Evolutionary conservation across 2,888 invertebrate species (phyloP), one percentile per base, ranked within the genome.

Genomic region (Venusia cambrica): DNA sequence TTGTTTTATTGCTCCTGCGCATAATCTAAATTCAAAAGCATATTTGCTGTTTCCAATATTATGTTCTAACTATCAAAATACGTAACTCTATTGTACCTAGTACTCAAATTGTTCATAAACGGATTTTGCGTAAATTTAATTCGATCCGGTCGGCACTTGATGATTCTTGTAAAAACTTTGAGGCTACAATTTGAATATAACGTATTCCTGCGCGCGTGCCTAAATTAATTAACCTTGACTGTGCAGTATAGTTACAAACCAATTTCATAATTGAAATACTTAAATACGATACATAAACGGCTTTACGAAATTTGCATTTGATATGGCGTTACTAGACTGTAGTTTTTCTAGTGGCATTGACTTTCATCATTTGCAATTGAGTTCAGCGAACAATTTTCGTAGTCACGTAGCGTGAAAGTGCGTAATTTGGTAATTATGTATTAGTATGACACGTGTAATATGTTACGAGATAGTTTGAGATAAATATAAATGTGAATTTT

Each of bases 331-430:
- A 73, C 48, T 61, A 57, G 66, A 71, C 63, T 75, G 65, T 60
- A 40, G 53, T 55, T 69, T 75, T 70, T 68, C 69, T 68, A 69
- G 49, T 72, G 77, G 71, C 79, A 77, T 80, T 79, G 80, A 76
- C 63, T 72, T 71, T 68, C 54, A 51, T 46, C 54, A 73, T 63
- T 74, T 70, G 74, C 60, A 73, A 74, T 60, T 64, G 57, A 60
- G 58, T 52, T 62, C 57, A 54, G 58, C 58, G 51, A 61, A 62
- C 61, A 70, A 73, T 77, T 69, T 54, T 54, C 50, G 58, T 49
- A 60, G 54, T 62, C 66, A 74, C 68, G 66, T 63, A 70, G 67
- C 79, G 65, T 78, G 73, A 74, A 78, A 61, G 57, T 57, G 61
- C 66, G 40, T 43, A 25, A 35, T 39, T 38, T 2, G 14, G 12